phyloP scores from a whole-genome alignment of 1,140 invertebrate species.

The Adelges cooleyi region DNA sequence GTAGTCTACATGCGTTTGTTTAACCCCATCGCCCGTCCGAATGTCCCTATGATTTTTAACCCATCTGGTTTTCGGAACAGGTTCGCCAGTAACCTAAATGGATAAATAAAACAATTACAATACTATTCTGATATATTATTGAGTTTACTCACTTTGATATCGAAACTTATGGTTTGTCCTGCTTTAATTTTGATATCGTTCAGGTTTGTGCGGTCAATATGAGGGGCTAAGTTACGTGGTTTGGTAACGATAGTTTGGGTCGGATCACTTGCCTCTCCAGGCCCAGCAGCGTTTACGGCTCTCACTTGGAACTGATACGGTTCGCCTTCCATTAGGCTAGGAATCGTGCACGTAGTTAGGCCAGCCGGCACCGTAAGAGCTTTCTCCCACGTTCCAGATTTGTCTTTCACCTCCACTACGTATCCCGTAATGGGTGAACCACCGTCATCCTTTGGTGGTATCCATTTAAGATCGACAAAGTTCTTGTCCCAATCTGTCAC shows the following conservation, averaged over 20 bases:
- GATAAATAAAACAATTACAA: not conserved
- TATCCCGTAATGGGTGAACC: conserved; percentile 79
- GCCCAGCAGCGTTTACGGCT: conserved; percentile 87
- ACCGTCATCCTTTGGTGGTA: conserved; percentile 65
- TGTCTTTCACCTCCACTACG: conserved; percentile 85
- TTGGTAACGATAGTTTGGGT: conserved; percentile 83
- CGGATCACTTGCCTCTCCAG: conserved; percentile 76
- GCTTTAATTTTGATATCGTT: conserved; percentile 75
- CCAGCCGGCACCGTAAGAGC: conserved; percentile 69
- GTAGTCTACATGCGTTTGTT: conserved; percentile 74
- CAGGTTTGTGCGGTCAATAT: conserved; percentile 79
- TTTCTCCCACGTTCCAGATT: conserved; percentile 86
- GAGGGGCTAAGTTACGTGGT: conserved; percentile 71
- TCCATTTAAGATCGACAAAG: conserved; percentile 82
- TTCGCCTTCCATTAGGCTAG: conserved; percentile 80
- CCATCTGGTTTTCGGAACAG: conserved; percentile 83
- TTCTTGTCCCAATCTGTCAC: conserved; percentile 95
- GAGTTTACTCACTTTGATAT: conserved; percentile 50
- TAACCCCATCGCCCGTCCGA: conserved; percentile 54
- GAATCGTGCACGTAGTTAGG: conserved; percentile 70
- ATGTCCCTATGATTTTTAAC: conserved; percentile 60
- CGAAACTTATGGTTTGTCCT: conserved; percentile 70
- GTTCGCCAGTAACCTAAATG: conserved; percentile 64
- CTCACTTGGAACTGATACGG: conserved; percentile 82
- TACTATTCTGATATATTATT: conserved; percentile 31